Base-by-base conservation (phyloP, 2,888 invertebrate genomes). In the Criorhina ranunculi region DNA sequence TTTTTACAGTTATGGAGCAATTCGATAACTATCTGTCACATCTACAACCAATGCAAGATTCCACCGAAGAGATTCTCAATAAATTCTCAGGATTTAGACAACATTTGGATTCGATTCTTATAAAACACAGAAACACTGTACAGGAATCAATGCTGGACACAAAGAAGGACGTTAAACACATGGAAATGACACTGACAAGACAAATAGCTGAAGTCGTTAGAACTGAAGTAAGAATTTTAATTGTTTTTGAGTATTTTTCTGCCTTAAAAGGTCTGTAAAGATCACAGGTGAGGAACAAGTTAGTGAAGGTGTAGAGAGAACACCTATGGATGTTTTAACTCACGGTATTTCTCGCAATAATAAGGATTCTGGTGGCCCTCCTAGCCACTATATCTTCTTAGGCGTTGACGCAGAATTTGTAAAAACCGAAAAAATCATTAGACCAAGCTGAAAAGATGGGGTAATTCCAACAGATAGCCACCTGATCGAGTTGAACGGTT, bases 1-100 rank as follows among this genome's bases (percentile, higher is more conserved):
- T 46, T 42, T 76, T 88, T 87, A 44, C 78, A 93, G 93, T 93
- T 89, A 91, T 93, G 89, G 92, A 93, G 87, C 93, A 93, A 77
- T 92, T 93, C 44, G 93, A 93, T 85, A 88, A 90, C 33, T 90
- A 93, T 77, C 88, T 92, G 69, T 92, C 93, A 59, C 93, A 93
- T 82, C 91, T 93, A 64, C 91, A 90, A 69, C 90, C 90, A 8
- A 88, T 91, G 77, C 90, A 91, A 59, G 89, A 89, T 69, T 88
- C 90, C n/a, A 88, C 90, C 8, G 91, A 91, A 33, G 91, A 92
- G 73, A 88, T 92, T 49, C 87, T 89, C 15, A 90, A 89, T 64
- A 89, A 90, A 75, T 88, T 92, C 62, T 88, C 88, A 5, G 87
- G 89, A 6, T 88, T 92, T 12, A 90, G 90, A 33, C 90, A 91